phyloP scores from a whole-genome alignment of 2,113 vertebrate species.

The Ceyx margarethae region DNA sequence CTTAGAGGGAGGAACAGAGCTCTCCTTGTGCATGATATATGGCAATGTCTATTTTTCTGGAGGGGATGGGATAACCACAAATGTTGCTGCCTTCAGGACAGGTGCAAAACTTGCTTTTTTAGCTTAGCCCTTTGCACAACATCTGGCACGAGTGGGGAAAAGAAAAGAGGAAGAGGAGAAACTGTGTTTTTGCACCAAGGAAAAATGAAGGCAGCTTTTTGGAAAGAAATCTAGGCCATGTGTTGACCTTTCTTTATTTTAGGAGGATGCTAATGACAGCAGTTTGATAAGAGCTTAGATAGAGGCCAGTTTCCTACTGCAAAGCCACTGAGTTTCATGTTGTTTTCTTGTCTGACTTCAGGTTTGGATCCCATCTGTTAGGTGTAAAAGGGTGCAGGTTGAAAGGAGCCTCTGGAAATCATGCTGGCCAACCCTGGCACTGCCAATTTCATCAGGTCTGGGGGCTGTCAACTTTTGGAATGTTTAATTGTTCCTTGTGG shows the following conservation, averaged over 20 bases:
- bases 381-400: background rate
- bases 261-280: background rate
- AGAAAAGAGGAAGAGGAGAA: constrained; percentile 58
- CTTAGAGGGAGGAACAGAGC: constrained; percentile 7
- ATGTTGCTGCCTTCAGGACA: constrained; percentile 25
- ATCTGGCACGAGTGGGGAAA: constrained; percentile 32
- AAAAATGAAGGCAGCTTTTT: constrained; percentile 5
- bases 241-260: constrained; percentile 9
- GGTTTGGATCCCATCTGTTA: background rate
- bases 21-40: background rate
- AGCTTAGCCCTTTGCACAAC: constrained; percentile 29
- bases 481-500: background rate
- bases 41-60: background rate
- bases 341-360: background rate
- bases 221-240: background rate
- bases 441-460: background rate
- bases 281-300: background rate
- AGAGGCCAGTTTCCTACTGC: background rate
- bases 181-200: background rate
- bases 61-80: constrained; percentile 34
- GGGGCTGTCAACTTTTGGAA: background rate
- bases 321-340: background rate
- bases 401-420: background rate
- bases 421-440: background rate
- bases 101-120: constrained; percentile 50